phyloP scores from a whole-genome alignment of 35 echinoderm and acorn worm genomes.

The Ptychodera flava region DNA sequence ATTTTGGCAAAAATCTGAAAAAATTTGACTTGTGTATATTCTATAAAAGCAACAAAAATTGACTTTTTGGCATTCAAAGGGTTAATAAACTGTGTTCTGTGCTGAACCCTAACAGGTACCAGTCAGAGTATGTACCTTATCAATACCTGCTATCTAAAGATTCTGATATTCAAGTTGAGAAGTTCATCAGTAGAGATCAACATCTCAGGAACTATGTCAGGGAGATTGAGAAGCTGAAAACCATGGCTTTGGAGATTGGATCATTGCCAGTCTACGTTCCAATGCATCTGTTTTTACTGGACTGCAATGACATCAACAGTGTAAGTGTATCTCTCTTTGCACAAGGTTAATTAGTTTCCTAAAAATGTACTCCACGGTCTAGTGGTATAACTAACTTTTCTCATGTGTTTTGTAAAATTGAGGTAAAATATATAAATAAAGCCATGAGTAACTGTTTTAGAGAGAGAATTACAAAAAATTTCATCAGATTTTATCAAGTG shows the following conservation, averaged over 20 bases:
- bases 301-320: slow-evolving; percentile 80
- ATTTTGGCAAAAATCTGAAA: too few species aligned
- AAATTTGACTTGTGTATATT: too few species aligned
- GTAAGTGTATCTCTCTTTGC: slow-evolving; percentile 28
- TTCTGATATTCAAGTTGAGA: slow-evolving; percentile 67
- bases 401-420: neutral
- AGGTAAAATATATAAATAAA: too few species aligned
- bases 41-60: too few species aligned
- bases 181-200: slow-evolving; percentile 83
- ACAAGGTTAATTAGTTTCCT: neutral
- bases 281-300: slow-evolving; percentile 88
- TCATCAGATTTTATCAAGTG: too few species aligned
- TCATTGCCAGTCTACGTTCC: slow-evolving; percentile 83
- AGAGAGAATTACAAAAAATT: too few species aligned
- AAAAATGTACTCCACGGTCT: neutral
- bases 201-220: slow-evolving; percentile 91
- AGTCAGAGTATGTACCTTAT: slow-evolving; percentile 73
- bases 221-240: slow-evolving; percentile 93
- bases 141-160: slow-evolving; percentile 64
- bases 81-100: too few species aligned
- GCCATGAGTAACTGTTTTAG: too few species aligned
- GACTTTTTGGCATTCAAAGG: too few species aligned
- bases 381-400: neutral
- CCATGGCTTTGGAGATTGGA: slow-evolving; percentile 64
- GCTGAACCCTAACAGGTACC: slow-evolving; percentile 80